Evolutionary conservation across 2,797 vertebrate genomes (phyloP).

Genomic region (Momotus momota): DNA sequence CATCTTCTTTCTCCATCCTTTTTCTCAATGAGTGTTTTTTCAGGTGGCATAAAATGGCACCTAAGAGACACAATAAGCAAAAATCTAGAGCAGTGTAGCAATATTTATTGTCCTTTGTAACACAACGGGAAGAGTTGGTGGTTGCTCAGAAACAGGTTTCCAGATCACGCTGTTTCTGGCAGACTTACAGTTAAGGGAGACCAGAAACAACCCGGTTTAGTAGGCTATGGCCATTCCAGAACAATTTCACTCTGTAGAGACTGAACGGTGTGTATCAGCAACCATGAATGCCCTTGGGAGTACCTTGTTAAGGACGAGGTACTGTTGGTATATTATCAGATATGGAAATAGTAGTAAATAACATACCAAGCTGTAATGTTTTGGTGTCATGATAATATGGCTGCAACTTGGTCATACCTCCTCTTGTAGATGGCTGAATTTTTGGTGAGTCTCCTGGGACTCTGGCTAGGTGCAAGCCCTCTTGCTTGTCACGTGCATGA

Average conservation of each 20-base stretch:
- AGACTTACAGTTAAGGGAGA: not conserved
- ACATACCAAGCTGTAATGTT: not conserved
- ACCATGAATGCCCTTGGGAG: not conserved
- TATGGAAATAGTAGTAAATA: constrained; percentile 21
- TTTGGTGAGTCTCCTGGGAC: not conserved
- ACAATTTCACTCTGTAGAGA: not conserved
- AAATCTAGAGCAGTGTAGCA: not conserved
- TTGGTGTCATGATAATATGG: not conserved
- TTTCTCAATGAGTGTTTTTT: not conserved
- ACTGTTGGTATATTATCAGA: not conserved
- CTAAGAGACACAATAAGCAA: constrained; percentile 1
- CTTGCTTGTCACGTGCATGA: not conserved
- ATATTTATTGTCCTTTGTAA: constrained; percentile 9
- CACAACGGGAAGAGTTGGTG: not conserved
- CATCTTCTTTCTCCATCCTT: not conserved
- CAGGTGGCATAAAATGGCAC: not conserved
- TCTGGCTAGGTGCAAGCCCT: not conserved
- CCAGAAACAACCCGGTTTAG: not conserved
- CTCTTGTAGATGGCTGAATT: not conserved
- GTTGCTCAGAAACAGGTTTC: not conserved
- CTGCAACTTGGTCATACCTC: not conserved
- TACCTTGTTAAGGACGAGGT: not conserved
- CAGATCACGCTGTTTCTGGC: not conserved
- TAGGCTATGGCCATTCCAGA: not conserved
- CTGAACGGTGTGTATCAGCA: not conserved